Base-by-base conservation (phyloP, 2,797 vertebrate genomes). In the Cercopithecus petaurista region DNA sequence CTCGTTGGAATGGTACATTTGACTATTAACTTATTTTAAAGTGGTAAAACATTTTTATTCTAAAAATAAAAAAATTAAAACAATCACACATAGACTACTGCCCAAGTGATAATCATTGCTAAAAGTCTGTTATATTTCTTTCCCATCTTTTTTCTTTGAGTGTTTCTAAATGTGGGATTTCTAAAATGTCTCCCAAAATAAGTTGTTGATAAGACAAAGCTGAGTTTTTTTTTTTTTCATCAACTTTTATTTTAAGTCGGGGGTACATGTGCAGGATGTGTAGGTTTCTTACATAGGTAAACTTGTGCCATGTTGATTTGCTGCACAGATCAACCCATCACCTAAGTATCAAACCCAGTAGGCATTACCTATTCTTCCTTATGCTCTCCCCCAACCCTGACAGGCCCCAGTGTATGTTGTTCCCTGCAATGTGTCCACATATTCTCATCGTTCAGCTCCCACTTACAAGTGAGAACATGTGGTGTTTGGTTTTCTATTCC, bases 21-120 rank as follows among this genome's bases (percentile, higher is more conserved):
- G 64, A 76, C 10, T 57, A 90, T 17, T 77, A 82, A 73, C 39
- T 86, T 77, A 77, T 83, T 87, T 95, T 77, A 91, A 90, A 87
- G 13, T 82, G 24, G n/a, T 28, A 70, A 83, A 88, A 84, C 0
- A 28, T 55, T 86, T 92, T 70, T 22, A 83, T 30, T 39, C 22
- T 64, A 79, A 79, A 81, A 90, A 39, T 59, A 79, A 72, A 90
- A 90, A 75, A 88, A 86, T 36, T 41, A 22, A 14, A 79, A 41
- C 76, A 94, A 57, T 48, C 73, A 90, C 64, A 39, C 7, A 64
- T 50, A 79, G 28, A 2, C 3, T 55, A 55, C 12, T 70, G 55
- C 55, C 24, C 84, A 88, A 72, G 48, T 75, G 55, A 91, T 84
- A 84, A 88, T 1, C 0, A 48, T 41, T 81, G 14, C 77, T 55